Evolutionary conservation across 2,113 vertebrate species (phyloP), one percentile per base, ranked within the genome.

Genomic region (Dascyllus trimaculatus): DNA sequence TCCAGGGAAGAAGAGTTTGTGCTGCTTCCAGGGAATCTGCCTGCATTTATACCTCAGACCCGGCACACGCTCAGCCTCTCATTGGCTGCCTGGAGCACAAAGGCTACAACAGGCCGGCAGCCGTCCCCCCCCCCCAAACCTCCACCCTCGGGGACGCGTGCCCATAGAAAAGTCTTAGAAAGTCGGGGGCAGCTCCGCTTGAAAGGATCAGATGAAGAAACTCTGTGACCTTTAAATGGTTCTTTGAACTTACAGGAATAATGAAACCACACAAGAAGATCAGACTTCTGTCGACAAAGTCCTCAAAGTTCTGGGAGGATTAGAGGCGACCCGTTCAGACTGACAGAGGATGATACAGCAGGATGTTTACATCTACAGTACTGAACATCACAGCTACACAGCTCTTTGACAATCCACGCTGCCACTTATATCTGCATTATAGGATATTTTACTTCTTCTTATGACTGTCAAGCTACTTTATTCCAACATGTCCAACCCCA

Each of bases 31-130:
- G 21, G 32, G n/a, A 62, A 25, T 48, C 71, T 14, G 63, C 46
- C 65, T 40, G 21, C 67, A 65, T 91, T 93, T 95, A 95, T 94
- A 94, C 32, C 1, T n/a, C 65, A 8, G 65, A 74, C 2, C 53
- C 78, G 88, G 91, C 93, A 94, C 93, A 84, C 90, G 92, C 76
- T 72, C 57, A 10, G 59, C 11, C 46, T 83, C 64, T 91, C 82
- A 95, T 95, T 95, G 94, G 95, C 87, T 89, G 64, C n/a, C 9
- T 21, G 5, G 2, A 17, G 26, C 57, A 92, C 90, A 93, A 93
- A 78, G 69, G 59, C 17, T 2, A 84, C 79, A 73, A 87, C 65
- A 64, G 80, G 52, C 75, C 79, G 59, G 25, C 71, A 54, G 21
- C 75, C 67, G 77, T 72, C 64, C 0, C 82, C 26, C 26, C 5